Evolutionary conservation across 1,140 invertebrate genomes (phyloP), one percentile per base, ranked within the genome.

Genomic region (Tetragonula clypearis): DNA sequence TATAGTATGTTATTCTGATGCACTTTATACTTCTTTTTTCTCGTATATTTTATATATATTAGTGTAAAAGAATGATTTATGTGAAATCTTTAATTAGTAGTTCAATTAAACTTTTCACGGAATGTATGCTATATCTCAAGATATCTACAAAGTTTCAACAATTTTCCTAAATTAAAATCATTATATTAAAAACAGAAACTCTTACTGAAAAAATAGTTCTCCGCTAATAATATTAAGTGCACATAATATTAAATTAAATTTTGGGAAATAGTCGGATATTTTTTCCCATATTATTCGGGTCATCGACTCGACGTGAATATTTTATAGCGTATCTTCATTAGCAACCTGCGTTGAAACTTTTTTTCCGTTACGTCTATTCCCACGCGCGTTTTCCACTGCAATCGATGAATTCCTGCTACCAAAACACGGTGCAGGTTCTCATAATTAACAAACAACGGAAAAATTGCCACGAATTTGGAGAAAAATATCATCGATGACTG

Each of bases 391-490:
- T 30, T 26, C 5, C 9, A 14, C 53, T 55, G 49, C 26, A 23
- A 74, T 56, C 73, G 26, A 74, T 56, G 56, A 74, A 74, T 74
- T 74, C 30, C 26, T 21, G 19, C 19, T 74, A 56, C 53, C 4
- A 30, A 56, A 74, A 74, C 19, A 56, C 26, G 26, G 17, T 56
- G 17, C 53, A 56, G 35, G 69, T 41, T 72, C 21, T 49, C 14
- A 72, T 72, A 72, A 75, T 75, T 75, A 75, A 56, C 73, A 75
- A 49, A 75, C 73, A 75, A 75, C 26, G 53, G 41, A 56, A 56
- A 75, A 75, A 75, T 56, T 56, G 73, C 73, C 53, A 4, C 1
- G 26, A 56, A 74, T 75, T 75, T 56, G 15, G 53, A 49, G 19
- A 49, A 26, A 75, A 30, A 56, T 35, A 56, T 12, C 30, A 30